Evolutionary conservation across 2,888 invertebrate genomes (phyloP), one percentile per base, ranked within the genome.

Genomic region (Drosophila borborema): DNA sequence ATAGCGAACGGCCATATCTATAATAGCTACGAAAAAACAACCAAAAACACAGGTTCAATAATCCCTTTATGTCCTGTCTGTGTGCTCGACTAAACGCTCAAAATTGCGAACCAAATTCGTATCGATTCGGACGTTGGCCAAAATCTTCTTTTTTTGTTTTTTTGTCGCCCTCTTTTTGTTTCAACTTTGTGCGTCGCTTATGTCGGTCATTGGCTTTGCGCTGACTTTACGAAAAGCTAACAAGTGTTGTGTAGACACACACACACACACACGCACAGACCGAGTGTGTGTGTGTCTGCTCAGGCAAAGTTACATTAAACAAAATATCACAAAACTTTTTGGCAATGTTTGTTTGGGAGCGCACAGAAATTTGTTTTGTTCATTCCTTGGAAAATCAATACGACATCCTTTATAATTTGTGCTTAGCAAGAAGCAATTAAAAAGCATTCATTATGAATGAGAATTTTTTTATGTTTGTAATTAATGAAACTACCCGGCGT

Each of bases 161-260:
- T 40, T 46, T 41, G 41, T 41, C 40, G 49, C 18, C 55, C 46
- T 53, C 38, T 65, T 48, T 48, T 46, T 31, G 0, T 20, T 20
- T 18, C 49, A 49, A 49, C 31, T 51, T 49, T 51, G 72, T 71
- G 67, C 56, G 63, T 70, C 75, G 60, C 34, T 62, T 67, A 55
- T 64, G 69, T 64, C 76, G 79, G 79, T 80, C 79, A 80, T 80
- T 79, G 79, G 73, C 79, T 77, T 70, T 59, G 59, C 54, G 53
- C 16, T 68, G 64, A 63, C 67, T 74, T 78, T 71, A 64, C 16
- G 8, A 38, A 38, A 51, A 41, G 51, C 58, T 60, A 36, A 43
- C 64, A 60, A 59, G 41, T 46, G 53, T 41, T 64, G 18, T 36
- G 41, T 59, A 38, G 7, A 38, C 45, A 49, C 34, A 43, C 45